Percentiles rank a stretch among this genome's conserved stretches.
Evolutionary conservation across 2,113 vertebrate species (phyloP).

Genomic region (Xiphias gladius): DNA sequence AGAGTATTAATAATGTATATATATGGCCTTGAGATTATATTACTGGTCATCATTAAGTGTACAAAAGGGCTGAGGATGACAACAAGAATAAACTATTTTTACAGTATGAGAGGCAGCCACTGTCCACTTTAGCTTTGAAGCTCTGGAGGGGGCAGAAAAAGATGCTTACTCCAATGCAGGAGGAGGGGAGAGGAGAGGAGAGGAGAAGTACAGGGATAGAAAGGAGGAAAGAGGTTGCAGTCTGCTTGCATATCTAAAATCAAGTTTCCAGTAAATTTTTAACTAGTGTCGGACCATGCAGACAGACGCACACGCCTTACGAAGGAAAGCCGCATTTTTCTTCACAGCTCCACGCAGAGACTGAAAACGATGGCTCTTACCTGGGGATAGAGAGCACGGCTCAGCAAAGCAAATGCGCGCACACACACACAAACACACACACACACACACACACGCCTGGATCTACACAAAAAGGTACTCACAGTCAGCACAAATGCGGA

Average conservation of each 20-base stretch:
- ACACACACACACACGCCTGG: constrained; percentile 10
- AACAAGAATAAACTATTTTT: constrained; percentile 49
- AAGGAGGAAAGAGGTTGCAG: constrained; percentile 56
- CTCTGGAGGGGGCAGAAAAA: constrained; percentile 48
- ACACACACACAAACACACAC: constrained; percentile 19
- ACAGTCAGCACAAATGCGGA: constrained; percentile 34
- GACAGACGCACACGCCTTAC: constrained; percentile 86
- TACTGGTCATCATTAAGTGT: not conserved
- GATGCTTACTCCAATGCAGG: constrained; percentile 54
- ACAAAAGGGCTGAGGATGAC: constrained; percentile 30
- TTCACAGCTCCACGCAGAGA: constrained; percentile 84
- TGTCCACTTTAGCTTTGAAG: constrained; percentile 33
- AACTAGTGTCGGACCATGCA: constrained; percentile 77
- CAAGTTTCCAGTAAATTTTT: constrained; percentile 54
- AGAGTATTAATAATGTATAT: constrained; percentile 2
- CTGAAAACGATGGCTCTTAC: constrained; percentile 83
- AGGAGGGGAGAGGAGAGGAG: constrained; percentile 18
- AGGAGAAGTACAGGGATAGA: constrained; percentile 11
- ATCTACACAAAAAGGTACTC: constrained; percentile 29
- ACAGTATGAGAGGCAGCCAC: constrained; percentile 58
- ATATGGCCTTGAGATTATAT: constrained; percentile 17
- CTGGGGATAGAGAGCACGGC: constrained; percentile 83
- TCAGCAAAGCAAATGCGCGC: constrained; percentile 67
- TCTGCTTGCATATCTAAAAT: constrained; percentile 68
- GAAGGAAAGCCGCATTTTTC: constrained; percentile 86